Base-by-base conservation (phyloP, 2,888 invertebrate species). In the Cotesia congregata region DNA sequence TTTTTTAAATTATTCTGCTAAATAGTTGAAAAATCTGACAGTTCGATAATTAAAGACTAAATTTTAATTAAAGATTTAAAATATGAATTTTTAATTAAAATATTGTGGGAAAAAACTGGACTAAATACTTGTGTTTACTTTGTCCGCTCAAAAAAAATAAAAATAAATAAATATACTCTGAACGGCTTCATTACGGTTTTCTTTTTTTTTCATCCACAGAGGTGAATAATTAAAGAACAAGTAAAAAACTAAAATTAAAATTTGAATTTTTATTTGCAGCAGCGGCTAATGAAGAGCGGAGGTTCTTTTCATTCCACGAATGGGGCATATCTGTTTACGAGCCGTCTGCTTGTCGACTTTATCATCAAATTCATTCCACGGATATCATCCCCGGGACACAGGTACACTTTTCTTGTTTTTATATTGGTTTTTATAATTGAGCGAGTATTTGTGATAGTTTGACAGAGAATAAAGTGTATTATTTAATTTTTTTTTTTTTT, bases 241-340 rank as follows among this genome's bases (percentile, higher is more conserved):
- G 12, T 50, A 50, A 50, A 50, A 50, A 50, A 50, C 9, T 7
- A 12, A 12, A 12, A 50, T 50, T 50, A 50, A 50, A 50, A 50
- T 50, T 50, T 7, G 50, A 50, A 50, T 50, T 50, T 50, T 50
- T 50, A 50, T 50, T 86, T 84, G 20, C 85, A 92, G 92, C 92
- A 77, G 90, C 92, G 0, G 90, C 91, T 59, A 92, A 91, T 86
- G 92, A 93, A 84, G 93, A 93, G 83, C 90, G 92, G n/a, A 88
- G 93, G 82, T 94, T 95, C 89, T 93, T 94, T 85, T 93, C 94
- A 9, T 95, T 95, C 89, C 94, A 95, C 89, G 93, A 94, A 83
- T 92, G 93, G 91, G 95, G 95, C 39, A 93, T 94, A 83, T 93
- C 93, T 1, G 92, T 94, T 65, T 94, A 94, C 89, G 94, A 94